phyloP scores from a whole-genome alignment of 2,113 vertebrate genomes.

The Cranoglanis bouderius region DNA sequence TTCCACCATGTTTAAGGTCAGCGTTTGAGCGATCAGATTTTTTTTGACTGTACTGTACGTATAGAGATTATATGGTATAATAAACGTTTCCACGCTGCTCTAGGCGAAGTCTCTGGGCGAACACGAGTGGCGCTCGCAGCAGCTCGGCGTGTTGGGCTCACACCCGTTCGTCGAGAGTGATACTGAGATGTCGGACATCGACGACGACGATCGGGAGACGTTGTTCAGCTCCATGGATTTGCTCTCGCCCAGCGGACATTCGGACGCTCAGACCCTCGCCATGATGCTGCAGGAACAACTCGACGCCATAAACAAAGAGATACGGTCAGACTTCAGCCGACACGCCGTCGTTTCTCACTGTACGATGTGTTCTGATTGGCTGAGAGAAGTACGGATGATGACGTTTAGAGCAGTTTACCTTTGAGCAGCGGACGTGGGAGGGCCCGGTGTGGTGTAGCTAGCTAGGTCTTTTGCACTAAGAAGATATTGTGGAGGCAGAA shows the following conservation, averaged over 20 bases:
- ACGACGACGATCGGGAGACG: slow-evolving; percentile 94
- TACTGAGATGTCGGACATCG: slow-evolving; percentile 98
- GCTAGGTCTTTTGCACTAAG: not conserved
- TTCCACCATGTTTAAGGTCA: not conserved
- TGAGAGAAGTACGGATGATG: not conserved
- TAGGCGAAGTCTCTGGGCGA: slow-evolving; percentile 95
- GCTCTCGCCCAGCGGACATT: slow-evolving; percentile 93
- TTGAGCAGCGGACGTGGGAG: not conserved
- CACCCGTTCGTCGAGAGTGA: slow-evolving; percentile 97
- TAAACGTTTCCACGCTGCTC: not conserved
- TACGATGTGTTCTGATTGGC: not conserved
- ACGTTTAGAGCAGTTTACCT: not conserved
- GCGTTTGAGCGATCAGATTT: not conserved
- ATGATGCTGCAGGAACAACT: slow-evolving; percentile 99
- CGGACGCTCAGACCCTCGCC: slow-evolving; percentile 94
- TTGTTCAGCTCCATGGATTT: slow-evolving; percentile 98
- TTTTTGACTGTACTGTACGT: not conserved
- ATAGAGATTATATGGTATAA: too few relatives aligned
- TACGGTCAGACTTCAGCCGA: slow-evolving; percentile 74
- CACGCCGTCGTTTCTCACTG: not conserved
- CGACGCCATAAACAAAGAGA: slow-evolving; percentile 99
- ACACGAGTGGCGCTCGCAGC: slow-evolving; percentile 95
- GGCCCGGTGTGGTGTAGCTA: not conserved
- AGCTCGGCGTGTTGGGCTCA: slow-evolving; percentile 84
- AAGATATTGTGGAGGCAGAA: not conserved